phyloP scores from a whole-genome alignment of 1,140 invertebrate genomes.

The Rhyacophila brunnea region DNA sequence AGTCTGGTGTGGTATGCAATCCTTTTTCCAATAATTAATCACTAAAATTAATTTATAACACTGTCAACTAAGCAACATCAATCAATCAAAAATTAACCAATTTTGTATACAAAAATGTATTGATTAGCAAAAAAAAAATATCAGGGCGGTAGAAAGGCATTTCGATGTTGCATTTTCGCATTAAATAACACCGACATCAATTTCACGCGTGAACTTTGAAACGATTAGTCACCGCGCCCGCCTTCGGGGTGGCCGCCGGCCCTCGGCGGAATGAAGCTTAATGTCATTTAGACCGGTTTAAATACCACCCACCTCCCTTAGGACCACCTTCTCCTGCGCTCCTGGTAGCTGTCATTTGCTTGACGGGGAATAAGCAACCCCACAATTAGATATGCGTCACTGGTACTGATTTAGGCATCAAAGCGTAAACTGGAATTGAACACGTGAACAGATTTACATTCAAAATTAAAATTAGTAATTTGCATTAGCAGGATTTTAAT shows the following conservation, averaged over 20 bases:
- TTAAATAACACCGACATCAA: slow-evolving; percentile 4
- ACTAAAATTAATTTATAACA: no score
- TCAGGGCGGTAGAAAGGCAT: no score
- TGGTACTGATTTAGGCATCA: slow-evolving; percentile 10
- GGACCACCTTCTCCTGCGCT: not conserved
- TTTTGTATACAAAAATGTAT: no score
- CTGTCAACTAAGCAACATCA: no score
- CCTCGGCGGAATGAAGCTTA: slow-evolving; percentile 16
- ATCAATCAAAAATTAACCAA: no score
- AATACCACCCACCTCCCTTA: not conserved
- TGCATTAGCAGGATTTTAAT: no score
- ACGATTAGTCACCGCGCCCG: slow-evolving; percentile 12
- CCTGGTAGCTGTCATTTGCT: not conserved
- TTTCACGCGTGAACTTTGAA: slow-evolving; percentile 13
- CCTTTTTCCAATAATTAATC: no score
- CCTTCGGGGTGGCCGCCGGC: not conserved
- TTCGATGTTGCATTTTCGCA: not conserved
- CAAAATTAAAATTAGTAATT: not conserved
- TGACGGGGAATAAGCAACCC: not conserved
- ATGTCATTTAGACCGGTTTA: slow-evolving; percentile 19
- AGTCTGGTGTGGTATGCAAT: no score
- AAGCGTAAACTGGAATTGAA: not conserved
- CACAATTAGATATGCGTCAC: slow-evolving; percentile 13
- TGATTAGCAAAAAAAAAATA: no score
- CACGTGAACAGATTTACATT: slow-evolving; percentile 5